Evolutionary conservation across 2,888 invertebrate genomes (phyloP), one percentile per base, ranked within the genome.

Genomic region (Ophioninae sp.): DNA sequence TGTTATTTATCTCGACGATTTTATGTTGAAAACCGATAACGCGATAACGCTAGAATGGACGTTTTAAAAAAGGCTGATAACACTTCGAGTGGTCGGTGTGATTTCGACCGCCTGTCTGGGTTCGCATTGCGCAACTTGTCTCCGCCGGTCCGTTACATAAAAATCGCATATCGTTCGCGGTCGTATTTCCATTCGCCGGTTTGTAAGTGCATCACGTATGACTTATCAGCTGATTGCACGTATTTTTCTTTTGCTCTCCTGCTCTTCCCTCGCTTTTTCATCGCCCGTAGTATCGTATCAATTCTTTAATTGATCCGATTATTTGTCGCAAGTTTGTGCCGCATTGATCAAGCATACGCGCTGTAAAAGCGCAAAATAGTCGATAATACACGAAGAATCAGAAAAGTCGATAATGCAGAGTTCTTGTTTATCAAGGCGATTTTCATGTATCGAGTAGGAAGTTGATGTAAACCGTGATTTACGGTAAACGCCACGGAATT

Each of bases 41-140:
- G 67, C 67, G 44, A 72, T 65, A 44, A 20, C 7, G 57, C 7
- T 56, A 7, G 39, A 75, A 76, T 65, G 57, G 56, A 17, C 17
- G 17, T 30, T 56, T 10, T 56, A 75, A 62, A 75, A 76, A 61
- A 8, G 8, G 5, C 37, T 62, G 62, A 61, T 39, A 39, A 65
- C 20, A 10, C 50, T 57, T 30, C 30, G 23, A 37, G 20, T 70
- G 74, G 44, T 78, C 83, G 83, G 78, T 67, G 64, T 10, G 57
- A 61, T 77, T 50, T 76, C 10, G 59, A 70, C 69, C 70, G n/a
- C 44, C 13, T 44, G 10, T 68, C 39, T 57, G 56, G 2, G 37
- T 62, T 30, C 21, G 23, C 75, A 84, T 85, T 85, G 85, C 85
- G 85, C 85, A 85, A 85, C 84, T 82, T 76, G 7, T 7, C 6